Evolutionary conservation across 2,888 invertebrate species (phyloP).

Genomic region (Dysmachus trigonus): DNA sequence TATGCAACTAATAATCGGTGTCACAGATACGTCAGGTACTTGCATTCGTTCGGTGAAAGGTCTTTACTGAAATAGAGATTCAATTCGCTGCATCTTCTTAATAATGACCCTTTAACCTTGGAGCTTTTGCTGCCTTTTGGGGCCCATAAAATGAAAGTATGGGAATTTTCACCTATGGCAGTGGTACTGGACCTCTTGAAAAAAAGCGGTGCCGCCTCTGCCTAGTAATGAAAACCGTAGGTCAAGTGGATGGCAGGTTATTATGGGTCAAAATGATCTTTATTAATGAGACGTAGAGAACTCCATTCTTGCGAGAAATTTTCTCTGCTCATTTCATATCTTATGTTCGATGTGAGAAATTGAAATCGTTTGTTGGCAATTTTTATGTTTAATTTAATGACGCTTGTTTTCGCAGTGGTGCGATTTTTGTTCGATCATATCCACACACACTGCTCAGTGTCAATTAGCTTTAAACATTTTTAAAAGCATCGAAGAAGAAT

Average conservation of each 20-base stretch:
- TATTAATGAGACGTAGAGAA: background rate
- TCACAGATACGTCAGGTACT: background rate
- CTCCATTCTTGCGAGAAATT: background rate
- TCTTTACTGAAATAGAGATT: background rate
- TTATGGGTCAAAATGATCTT: background rate
- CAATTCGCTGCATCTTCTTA: background rate
- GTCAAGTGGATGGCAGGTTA: background rate
- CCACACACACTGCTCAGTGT: background rate
- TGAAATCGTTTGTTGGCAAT: background rate
- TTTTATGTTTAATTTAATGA: background rate
- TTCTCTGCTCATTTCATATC: background rate
- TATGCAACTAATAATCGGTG: background rate
- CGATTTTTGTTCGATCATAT: background rate
- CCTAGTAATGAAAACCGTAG: background rate
- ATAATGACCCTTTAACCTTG: slow-evolving; percentile 9
- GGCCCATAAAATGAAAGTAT: background rate
- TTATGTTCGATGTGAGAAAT: background rate
- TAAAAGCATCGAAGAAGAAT: background rate
- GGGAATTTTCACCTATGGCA: background rate
- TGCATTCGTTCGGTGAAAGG: background rate
- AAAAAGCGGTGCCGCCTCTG: background rate
- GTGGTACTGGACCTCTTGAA: background rate
- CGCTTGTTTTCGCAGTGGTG: background rate
- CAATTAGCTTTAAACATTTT: background rate
- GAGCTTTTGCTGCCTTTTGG: background rate